Base-by-base conservation (phyloP, 2,113 vertebrate species). In the Chamaetylas fuelleborni region DNA sequence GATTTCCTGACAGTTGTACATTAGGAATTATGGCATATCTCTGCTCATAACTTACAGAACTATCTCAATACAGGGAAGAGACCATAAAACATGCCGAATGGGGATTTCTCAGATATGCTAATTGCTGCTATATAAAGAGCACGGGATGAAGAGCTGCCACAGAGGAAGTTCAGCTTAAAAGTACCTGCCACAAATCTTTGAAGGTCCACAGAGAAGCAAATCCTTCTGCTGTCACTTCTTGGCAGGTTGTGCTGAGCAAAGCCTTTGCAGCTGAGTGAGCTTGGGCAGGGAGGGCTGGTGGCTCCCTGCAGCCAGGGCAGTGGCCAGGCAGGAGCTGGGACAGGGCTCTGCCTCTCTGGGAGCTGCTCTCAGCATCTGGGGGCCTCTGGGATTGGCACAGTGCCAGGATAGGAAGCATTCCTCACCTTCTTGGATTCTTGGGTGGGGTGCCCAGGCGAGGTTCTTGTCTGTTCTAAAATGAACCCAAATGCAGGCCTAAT, bases 41-140 rank as follows among this genome's bases (percentile, higher is more conserved):
- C 62, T 92, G 88, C 88, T 88, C 94, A 86, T 96, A 97, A 96
- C 60, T 97, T 95, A 95, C 60, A 64, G 84, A 87, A 77, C 74
- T 94, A 91, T 88, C 93, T 94, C 96, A 90, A 45, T 91, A 71
- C 56, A 88, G 85, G 70, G 88, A 93, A 69, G 88, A 95, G 92
- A 72, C 84, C 93, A 74, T 96, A 96, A 97, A 97, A 94, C 77
- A 96, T 3, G 8, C 90, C 12, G 4, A 96, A 91, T 48, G 89
- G 82, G 83, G 65, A 90, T 93, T 97, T 97, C 92, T 97, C 90
- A 96, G 90, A 90, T 96, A 92, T 96, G 95, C 78, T 97, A 94
- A 96, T 95, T 87, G 92, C 77, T 95, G 74, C 92, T 94, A 64
- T 93, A 95, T 94, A 96, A 97, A 92, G 90, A 93, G 70, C 79